Evolutionary conservation across 2,888 invertebrate species (phyloP).

Genomic region (Metopia argyrocephala): DNA sequence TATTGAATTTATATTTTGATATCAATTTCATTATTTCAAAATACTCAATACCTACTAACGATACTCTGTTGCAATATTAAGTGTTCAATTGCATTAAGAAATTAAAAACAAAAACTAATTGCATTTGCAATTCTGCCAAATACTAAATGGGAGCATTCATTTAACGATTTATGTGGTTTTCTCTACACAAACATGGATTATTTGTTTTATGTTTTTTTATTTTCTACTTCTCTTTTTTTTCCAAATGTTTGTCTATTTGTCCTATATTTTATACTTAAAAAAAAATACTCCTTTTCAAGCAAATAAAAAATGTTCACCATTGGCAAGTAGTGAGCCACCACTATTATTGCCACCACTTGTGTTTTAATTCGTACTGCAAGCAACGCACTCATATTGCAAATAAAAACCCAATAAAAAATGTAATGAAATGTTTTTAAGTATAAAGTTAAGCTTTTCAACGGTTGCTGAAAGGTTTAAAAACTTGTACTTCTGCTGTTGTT

Average conservation of each 20-base stretch:
- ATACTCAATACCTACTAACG: not conserved
- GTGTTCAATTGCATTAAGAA: slow-evolving; percentile 22
- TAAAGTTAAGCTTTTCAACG: not conserved
- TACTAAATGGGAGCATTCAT: slow-evolving; percentile 30
- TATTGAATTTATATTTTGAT: slow-evolving; percentile 1
- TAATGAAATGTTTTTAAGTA: not conserved
- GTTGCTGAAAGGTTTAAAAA: not conserved
- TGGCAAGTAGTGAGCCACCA: not conserved
- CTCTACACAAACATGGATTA: slow-evolving; percentile 10
- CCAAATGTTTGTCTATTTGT: not conserved
- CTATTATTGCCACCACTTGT: not conserved
- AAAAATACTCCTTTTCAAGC: not conserved
- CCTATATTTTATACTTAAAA: not conserved
- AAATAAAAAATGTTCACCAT: slow-evolving; percentile 9
- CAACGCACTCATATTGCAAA: slow-evolving; percentile 19
- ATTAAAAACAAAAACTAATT: not conserved
- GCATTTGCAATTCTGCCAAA: not conserved
- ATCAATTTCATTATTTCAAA: slow-evolving; percentile 4
- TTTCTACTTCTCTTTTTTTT: not conserved
- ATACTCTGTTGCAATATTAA: slow-evolving; percentile 16
- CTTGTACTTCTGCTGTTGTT: not conserved
- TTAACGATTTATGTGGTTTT: slow-evolving; percentile 36
- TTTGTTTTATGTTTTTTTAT: not conserved
- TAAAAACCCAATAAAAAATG: not conserved
- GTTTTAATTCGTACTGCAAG: not conserved